Percentiles rank a stretch among this genome's conserved stretches.
These are phyloP conservation scores for Sprattus sprattus DNA, from an alignment of 2,113 vertebrate species.

Conservation along the genomic window DNA sequence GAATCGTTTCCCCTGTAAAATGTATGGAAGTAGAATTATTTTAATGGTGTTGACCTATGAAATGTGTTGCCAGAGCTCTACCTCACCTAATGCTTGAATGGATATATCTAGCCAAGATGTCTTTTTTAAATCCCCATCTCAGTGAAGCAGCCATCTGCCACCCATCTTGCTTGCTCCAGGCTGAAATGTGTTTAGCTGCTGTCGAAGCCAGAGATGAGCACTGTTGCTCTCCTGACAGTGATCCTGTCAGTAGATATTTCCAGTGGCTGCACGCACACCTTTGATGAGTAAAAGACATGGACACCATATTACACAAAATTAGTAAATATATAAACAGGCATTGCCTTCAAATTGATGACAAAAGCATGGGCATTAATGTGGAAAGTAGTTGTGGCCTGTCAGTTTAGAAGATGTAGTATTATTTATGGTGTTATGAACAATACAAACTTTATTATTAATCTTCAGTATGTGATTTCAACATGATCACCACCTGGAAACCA, in stretches of 20 bases:
- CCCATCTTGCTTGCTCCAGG: conserved; percentile 8
- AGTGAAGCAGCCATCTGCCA: neutral
- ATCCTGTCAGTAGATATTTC: neutral
- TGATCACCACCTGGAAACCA: neutral
- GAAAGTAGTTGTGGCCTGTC: too few species aligned
- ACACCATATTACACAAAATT: neutral
- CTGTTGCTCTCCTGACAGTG: neutral
- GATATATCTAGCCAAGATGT: neutral
- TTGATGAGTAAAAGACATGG: neutral
- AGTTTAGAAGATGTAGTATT: too few species aligned
- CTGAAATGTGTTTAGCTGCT: neutral
- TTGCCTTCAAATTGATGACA: too few species aligned
- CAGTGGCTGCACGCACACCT: neutral
- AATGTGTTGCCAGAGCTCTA: neutral
- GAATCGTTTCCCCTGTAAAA: neutral
- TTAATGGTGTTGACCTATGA: neutral
- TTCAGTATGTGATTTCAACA: neutral
- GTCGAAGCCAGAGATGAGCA: neutral
- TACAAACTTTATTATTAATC: too few species aligned
- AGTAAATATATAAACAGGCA: neutral
- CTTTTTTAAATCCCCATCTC: neutral
- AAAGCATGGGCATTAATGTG: too few species aligned
- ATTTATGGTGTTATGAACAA: too few species aligned
- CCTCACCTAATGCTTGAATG: neutral
- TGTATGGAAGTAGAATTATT: neutral